Conservation (phyloP, 2,888 invertebrate species). For the Lasioglossum calceatum region DNA sequence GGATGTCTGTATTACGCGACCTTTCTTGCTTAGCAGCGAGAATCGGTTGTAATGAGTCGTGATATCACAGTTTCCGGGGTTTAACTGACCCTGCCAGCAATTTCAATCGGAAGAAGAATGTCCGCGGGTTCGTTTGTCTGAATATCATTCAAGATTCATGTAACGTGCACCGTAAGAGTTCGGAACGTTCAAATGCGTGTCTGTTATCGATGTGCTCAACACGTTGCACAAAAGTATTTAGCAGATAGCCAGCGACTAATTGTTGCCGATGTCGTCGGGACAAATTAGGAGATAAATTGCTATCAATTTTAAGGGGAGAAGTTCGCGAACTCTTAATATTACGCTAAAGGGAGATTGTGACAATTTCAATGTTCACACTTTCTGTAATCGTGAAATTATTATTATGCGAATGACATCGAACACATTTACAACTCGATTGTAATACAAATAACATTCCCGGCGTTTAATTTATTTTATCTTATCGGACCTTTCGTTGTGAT, state of each 20-base stretch:
- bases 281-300: neutral
- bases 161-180: neutral
- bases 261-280: neutral
- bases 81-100: constrained; percentile 53
- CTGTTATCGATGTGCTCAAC: neutral
- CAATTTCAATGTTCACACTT: neutral
- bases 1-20: constrained; percentile 25
- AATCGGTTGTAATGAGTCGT: constrained; percentile 42
- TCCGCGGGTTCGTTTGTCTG: constrained; percentile 18
- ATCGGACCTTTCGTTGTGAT: neutral
- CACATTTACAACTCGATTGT: neutral
- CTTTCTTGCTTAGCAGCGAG: constrained; percentile 26
- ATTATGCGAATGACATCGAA: neutral
- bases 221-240: neutral
- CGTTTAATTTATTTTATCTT: neutral
- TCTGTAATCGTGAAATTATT: neutral
- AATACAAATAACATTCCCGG: neutral
- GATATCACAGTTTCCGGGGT: constrained; percentile 57
- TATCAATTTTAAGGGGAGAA: neutral
- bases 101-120: constrained; percentile 51
- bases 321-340: neutral
- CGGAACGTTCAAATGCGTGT: neutral
- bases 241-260: neutral
- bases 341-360: neutral
- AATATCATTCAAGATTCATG: neutral